These are phyloP conservation scores for Oxygymnocypris stewartii DNA, from an alignment of 2,113 vertebrate species.

Conservation along the genomic window DNA sequence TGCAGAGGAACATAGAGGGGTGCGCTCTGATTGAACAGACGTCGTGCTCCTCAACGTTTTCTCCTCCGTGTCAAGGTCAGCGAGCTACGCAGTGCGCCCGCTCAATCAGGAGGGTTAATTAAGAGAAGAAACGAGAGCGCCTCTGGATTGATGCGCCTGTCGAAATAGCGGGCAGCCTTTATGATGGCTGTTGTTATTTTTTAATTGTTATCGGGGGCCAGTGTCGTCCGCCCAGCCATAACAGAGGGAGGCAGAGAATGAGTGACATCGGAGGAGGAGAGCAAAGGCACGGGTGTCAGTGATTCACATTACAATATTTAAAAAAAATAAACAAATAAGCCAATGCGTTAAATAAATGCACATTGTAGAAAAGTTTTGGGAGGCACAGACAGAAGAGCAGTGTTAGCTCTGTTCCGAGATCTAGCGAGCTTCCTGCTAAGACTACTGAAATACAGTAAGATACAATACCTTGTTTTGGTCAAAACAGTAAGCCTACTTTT, in stretches of 20 bases:
- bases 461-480: not conserved
- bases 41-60: conserved; percentile 24
- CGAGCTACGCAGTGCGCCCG: conserved; percentile 4
- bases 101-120: conserved; percentile 55
- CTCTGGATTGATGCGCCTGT: conserved; percentile 46
- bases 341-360: conserved; percentile 55
- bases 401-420: not conserved
- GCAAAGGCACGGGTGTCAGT: not conserved
- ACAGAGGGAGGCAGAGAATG: conserved; percentile 14
- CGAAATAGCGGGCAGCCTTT: conserved; percentile 38
- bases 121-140: conserved; percentile 40
- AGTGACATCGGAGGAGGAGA: conserved; percentile 31
- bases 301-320: conserved; percentile 41
- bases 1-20: conserved; percentile 10
- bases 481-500: not conserved
- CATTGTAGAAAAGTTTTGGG: not conserved
- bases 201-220: conserved; percentile 52
- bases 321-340: conserved; percentile 51
- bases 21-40: conserved; percentile 44
- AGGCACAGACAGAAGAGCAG: not conserved
- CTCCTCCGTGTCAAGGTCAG: conserved; percentile 34
- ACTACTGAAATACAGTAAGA: not conserved
- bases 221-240: conserved; percentile 44
- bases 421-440: not conserved
- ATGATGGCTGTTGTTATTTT: conserved; percentile 57